A percentile compares a stretch with the other conserved stretches of the same genome.
Conservation (phyloP, 2,797 vertebrate genomes). For the Squalus acanthias region DNA sequence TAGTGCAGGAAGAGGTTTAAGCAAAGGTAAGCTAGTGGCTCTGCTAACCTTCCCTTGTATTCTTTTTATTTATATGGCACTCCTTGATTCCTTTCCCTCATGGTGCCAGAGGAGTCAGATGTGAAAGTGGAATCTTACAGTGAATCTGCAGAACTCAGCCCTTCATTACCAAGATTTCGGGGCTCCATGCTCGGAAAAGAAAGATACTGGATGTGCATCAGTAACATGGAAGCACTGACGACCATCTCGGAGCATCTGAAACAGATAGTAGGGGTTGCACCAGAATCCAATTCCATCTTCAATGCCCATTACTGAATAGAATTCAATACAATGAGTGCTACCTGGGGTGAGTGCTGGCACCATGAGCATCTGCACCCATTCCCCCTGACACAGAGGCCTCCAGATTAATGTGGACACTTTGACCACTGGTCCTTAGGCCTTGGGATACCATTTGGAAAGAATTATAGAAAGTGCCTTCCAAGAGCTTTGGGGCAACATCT, state of each 20-base stretch:
- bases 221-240: too few relatives aligned
- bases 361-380: background rate
- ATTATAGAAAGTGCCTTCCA: background rate
- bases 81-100: background rate
- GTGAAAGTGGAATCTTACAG: background rate
- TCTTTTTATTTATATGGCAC: background rate
- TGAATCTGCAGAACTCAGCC: background rate
- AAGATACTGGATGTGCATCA: too few relatives aligned
- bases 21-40: too few relatives aligned
- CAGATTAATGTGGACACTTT: too few relatives aligned
- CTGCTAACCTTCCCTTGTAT: background rate
- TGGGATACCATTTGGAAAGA: background rate
- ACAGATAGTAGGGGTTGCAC: background rate
- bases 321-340: too few relatives aligned
- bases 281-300: background rate
- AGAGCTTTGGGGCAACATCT: background rate
- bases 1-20: too few relatives aligned
- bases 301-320: background rate
- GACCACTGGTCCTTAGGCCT: too few relatives aligned
- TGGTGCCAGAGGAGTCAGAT: background rate
- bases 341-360: background rate
- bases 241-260: background rate
- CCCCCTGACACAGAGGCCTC: background rate
- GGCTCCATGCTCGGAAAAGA: too few relatives aligned
- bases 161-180: background rate